Evolutionary conservation across 2,888 invertebrate species (phyloP), one percentile per base, ranked within the genome.

Genomic region (Lycophotia porphyrea): DNA sequence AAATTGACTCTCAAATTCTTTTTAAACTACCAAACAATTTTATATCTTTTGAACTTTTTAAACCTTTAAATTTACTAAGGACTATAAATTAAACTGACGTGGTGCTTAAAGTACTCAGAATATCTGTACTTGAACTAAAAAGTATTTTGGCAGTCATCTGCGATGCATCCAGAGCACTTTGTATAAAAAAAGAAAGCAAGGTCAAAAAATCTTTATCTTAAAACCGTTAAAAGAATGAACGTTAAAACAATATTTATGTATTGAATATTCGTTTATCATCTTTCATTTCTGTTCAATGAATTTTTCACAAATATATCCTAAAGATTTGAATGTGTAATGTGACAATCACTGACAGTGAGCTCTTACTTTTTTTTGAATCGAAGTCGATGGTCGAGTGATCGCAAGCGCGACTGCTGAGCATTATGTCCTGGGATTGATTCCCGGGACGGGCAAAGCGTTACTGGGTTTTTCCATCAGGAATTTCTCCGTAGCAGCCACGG

Each of bases 71-170:
- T 65, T 52, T 49, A 58, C 21, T 44, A 47, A 75, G 1, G n/a
- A 49, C 31, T 21, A 58, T 77, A 77, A 71, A 77, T 74, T 71
- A 71, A 74, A 47, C 39, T 71, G 73, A 52, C 64, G 58, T 18
- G 36, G n/a, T 27, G 39, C n/a, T 77, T 66, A 24, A 80, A 71
- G 39, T 60, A 74, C 74, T 71, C 34, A 39, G 13, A 74, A 52
- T 73, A 71, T 77, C 31, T 80, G 69, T 69, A 71, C 75, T 75
- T 84, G 80, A 80, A 69, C 73, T 75, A 65, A 74, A 78, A 77
- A 69, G 31, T 71, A 72, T 74, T 75, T 76, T 71, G 71, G 71
- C 69, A 74, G 69, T 69, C 69, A 72, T 31, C n/a, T 75, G 66
- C 44, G 31, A 63, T 78, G 61, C 69, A 73, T 68, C 18, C 44